Evolutionary conservation across 2,888 invertebrate species (phyloP).

Genomic region (Anarsia innoxiella): DNA sequence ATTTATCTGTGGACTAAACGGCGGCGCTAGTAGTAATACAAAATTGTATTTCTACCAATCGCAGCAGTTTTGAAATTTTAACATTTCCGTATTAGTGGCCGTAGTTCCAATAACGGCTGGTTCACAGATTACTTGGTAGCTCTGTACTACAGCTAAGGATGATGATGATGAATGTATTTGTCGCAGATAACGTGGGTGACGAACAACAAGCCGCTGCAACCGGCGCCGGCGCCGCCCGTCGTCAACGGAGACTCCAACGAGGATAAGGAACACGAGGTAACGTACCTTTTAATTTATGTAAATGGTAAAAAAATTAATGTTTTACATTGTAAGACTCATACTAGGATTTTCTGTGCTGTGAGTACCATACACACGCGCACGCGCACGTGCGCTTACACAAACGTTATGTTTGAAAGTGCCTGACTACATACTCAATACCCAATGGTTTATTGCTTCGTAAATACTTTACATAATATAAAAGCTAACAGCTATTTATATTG

Average conservation of each 20-base stretch:
- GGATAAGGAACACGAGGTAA: constrained; percentile 42
- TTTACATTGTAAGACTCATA: too few relatives aligned
- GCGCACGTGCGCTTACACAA: neutral
- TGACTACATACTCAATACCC: too few relatives aligned
- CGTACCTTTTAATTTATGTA: neutral
- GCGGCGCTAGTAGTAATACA: too few relatives aligned
- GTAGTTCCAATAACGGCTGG: neutral
- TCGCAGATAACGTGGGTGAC: constrained; percentile 63
- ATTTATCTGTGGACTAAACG: too few relatives aligned
- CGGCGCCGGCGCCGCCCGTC: constrained; percentile 14
- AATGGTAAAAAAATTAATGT: too few relatives aligned
- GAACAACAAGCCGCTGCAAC: constrained; percentile 33
- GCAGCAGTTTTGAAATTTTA: too few relatives aligned
- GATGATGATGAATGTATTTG: neutral
- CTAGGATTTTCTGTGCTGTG: too few relatives aligned
- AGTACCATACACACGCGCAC: neutral
- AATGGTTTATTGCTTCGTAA: too few relatives aligned
- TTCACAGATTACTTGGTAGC: neutral
- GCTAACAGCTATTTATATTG: too few relatives aligned
- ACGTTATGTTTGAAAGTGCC: neutral
- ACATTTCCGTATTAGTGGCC: neutral
- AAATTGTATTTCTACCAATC: neutral
- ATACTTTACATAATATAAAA: too few relatives aligned
- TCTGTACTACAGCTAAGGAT: neutral
- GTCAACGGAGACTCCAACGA: constrained; percentile 39